Percentiles rank a stretch among this genome's conserved stretches.
Evolutionary conservation across 53 echinoderm and acorn worm species (phyloP).

Genomic region (Paracentrotus lividus): DNA sequence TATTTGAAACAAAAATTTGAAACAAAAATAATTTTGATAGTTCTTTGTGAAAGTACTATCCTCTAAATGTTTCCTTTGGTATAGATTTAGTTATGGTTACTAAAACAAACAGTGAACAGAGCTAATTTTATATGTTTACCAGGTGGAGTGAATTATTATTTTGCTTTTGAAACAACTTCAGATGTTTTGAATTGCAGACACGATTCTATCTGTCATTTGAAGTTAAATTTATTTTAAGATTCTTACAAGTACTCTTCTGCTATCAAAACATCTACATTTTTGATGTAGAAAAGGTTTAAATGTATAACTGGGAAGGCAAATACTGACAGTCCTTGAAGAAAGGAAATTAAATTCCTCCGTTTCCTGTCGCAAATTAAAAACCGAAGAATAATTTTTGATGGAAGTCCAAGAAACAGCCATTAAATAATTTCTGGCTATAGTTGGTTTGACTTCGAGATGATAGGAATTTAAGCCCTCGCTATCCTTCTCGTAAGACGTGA

Average conservation of each 20-base stretch:
- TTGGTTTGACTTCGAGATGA: slow-evolving; percentile 33
- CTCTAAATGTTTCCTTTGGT: too few relatives aligned
- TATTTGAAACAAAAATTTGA: too few relatives aligned
- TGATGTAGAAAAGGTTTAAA: neutral
- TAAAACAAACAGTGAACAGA: too few relatives aligned
- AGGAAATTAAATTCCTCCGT: slow-evolving; percentile 50
- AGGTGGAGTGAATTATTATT: too few relatives aligned
- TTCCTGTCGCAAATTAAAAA: slow-evolving; percentile 42
- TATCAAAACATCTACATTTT: neutral
- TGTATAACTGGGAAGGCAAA: neutral
- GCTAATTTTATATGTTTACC: too few relatives aligned
- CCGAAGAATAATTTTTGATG: slow-evolving; percentile 1
- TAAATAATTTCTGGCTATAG: slow-evolving; percentile 40
- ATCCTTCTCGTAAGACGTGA: neutral
- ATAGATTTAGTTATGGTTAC: too few relatives aligned
- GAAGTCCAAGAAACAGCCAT: slow-evolving; percentile 37
- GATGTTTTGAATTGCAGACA: neutral
- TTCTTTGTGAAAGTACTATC: too few relatives aligned
- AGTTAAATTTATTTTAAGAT: neutral
- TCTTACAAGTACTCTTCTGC: neutral
- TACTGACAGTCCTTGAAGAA: neutral
- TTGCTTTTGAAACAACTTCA: neutral
- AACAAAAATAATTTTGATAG: too few relatives aligned
- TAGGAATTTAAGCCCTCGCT: neutral
- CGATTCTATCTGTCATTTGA: neutral